Evolutionary conservation across 2,797 vertebrate genomes (phyloP).

Genomic region (Scolopax bukidnonensis): DNA sequence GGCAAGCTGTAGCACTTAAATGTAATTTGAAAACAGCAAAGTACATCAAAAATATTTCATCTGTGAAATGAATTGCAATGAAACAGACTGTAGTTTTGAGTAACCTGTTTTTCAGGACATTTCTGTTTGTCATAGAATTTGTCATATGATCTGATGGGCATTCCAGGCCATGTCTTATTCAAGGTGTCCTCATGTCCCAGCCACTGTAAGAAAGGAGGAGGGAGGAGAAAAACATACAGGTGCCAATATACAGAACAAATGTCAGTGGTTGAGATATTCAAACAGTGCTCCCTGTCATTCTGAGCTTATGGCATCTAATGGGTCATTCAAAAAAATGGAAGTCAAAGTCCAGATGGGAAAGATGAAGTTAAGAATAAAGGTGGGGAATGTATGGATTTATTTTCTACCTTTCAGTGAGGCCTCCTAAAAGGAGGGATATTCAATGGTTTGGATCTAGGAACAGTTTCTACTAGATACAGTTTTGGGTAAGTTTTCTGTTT

Average conservation of each 20-base stretch:
- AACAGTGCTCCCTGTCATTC: background rate
- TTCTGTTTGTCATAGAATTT: background rate
- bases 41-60: background rate
- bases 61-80: background rate
- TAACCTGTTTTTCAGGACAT: background rate
- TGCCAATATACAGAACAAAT: background rate
- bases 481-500: background rate
- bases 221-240: background rate
- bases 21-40: background rate
- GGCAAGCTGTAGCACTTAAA: background rate
- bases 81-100: background rate
- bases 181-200: background rate
- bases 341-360: background rate
- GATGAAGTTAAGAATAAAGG: background rate
- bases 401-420: background rate
- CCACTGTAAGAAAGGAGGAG: background rate
- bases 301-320: background rate
- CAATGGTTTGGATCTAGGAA: background rate
- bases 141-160: background rate
- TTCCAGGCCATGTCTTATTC: background rate
- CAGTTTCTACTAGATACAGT: background rate
- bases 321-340: background rate
- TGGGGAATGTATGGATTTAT: background rate
- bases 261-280: background rate
- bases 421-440: background rate